phyloP scores from a whole-genome alignment of 2,888 invertebrate genomes.

The Eupithecia subumbrata region DNA sequence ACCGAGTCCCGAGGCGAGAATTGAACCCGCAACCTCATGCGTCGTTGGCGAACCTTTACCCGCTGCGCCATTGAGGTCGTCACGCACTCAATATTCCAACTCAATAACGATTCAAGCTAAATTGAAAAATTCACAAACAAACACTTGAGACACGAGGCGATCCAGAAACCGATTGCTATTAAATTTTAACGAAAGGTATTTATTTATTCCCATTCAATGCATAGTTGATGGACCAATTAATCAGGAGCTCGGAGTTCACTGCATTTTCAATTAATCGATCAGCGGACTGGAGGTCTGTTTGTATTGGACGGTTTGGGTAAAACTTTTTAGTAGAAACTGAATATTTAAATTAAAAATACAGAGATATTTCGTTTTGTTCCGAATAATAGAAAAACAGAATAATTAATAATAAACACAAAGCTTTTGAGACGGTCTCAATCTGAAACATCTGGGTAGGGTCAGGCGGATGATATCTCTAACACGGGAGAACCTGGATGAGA shows the following conservation, averaged over 20 bases:
- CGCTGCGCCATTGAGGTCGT: no score
- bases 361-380: background rate
- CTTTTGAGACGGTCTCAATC: no score
- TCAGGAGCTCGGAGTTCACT: conserved; percentile 21
- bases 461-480: no score
- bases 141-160: conserved; percentile 17
- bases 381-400: background rate
- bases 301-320: conserved; percentile 10
- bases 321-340: conserved; percentile 13
- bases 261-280: conserved; percentile 27
- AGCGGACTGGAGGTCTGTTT: conserved; percentile 20
- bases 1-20: no score
- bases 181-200: conserved; percentile 23
- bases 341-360: background rate
- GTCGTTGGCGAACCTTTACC: no score
- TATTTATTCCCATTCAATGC: conserved; percentile 27
- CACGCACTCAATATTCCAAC: background rate
- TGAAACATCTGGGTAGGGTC: no score
- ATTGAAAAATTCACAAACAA: conserved; percentile 22
- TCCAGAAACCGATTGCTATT: conserved; percentile 16
- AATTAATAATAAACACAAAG: no score
- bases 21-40: no score
- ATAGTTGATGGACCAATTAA: conserved; percentile 32
- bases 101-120: background rate
- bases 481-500: no score